Base-by-base conservation (phyloP, 2,113 vertebrate species). In the Catharus fuscescens region DNA sequence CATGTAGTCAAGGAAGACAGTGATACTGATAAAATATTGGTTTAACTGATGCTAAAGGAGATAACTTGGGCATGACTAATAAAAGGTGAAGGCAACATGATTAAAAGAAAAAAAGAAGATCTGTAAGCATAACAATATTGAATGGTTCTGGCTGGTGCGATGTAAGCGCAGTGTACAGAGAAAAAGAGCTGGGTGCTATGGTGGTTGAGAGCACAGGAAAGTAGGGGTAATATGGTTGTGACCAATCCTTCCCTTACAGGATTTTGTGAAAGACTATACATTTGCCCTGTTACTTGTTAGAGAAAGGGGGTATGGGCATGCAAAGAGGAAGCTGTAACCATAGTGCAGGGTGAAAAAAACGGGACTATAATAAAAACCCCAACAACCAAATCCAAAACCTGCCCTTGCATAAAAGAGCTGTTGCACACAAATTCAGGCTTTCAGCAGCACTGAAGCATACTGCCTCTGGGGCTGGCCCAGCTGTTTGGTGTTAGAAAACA, bases 151-250 rank as follows among this genome's bases (percentile, higher is more conserved):
- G 28, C 50, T 86, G 53, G 18, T 45, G 62, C 8, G 1, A 10
- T 2, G 0, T n/a, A 32, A 82, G 21, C 0, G 0, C n/a, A 26
- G 18, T 4, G 36, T 44, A 5, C 14, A 17, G 52, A 54, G 56
- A n/a, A 88, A 40, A 67, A 60, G 32, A 77, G 36, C 64, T 12
- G 13, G 21, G 20, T 64, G 64, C 59, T 29, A 8, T 31, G 34
- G 29, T 71, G 44, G 7, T 19, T 23, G 16, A 57, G 28, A 57
- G 44, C 32, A 50, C 36, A 10, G 67, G 69, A n/a, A 52, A 25
- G 21, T 7, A 31, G 38, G 32, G 36, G 4, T 3, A 2, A 10
- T 83, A 34, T 28, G 44, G 28, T 83, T 88, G 76, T 83, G 59
- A 89, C 26, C 53, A n/a, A 25, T 61, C 23, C 29, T 42, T 70